These are phyloP conservation scores for Sitophilus oryzae DNA, from an alignment of 1,140 invertebrate species.

Conservation along the genomic window DNA sequence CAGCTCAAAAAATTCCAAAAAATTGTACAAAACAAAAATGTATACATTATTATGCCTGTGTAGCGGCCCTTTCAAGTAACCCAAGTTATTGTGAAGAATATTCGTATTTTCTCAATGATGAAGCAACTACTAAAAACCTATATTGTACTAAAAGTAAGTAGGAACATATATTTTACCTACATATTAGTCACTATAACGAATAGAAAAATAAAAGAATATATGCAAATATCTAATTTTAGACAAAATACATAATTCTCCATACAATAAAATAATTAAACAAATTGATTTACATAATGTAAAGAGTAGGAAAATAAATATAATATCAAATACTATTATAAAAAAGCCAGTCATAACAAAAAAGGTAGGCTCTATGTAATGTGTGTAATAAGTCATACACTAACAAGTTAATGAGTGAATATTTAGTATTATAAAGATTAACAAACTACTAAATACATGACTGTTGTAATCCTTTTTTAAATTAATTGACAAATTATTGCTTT, in stretches of 20 bases:
- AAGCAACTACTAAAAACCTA: no score
- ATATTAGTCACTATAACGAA: no score
- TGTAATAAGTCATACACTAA: no score
- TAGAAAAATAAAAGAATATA: no score
- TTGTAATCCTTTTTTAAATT: no score
- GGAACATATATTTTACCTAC: background rate
- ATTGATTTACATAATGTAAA: conserved; percentile 6
- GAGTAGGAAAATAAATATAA: conserved; percentile 9
- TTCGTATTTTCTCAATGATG: conserved; percentile 57
- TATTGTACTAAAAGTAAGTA: conserved; percentile 17
- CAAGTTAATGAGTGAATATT: no score
- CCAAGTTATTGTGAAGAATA: conserved; percentile 63
- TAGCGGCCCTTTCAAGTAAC: conserved; percentile 74
- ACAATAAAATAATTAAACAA: conserved; percentile 9
- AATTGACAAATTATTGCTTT: no score
- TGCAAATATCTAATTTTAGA: conserved; percentile 1
- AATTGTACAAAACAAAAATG: conserved; percentile 44
- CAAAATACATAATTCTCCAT: background rate
- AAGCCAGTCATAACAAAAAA: conserved; percentile 1
- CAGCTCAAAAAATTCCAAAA: no score
- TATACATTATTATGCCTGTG: conserved; percentile 66
- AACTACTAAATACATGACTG: no score
- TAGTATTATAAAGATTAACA: no score
- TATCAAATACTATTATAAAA: conserved; percentile 8
- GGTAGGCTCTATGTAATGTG: no score